phyloP scores from a whole-genome alignment of 2,113 vertebrate genomes.

The Manacus vitellinus region DNA sequence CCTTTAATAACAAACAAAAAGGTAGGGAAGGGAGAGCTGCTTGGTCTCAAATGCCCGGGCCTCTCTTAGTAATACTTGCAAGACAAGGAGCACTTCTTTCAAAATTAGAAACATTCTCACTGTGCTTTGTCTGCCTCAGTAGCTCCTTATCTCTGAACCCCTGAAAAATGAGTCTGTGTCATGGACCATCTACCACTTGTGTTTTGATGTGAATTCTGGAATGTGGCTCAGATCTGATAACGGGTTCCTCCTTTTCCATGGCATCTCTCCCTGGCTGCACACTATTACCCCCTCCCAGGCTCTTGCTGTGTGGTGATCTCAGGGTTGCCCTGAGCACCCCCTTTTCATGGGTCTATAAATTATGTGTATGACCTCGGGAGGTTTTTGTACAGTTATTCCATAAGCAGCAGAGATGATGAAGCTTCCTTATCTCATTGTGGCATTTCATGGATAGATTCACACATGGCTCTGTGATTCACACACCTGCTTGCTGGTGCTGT shows the following conservation, averaged over 20 bases:
- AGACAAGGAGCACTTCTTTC: not conserved
- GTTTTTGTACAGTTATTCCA: not conserved
- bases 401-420: not conserved
- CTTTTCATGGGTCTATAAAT: not conserved
- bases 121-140: not conserved
- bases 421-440: not conserved
- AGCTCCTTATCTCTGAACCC: not conserved
- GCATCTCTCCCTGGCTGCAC: not conserved
- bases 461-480: rapidly evolving
- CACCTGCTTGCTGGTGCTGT: not conserved
- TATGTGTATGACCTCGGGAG: not conserved
- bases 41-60: not conserved
- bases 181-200: not conserved
- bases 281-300: not conserved
- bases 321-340: not conserved
- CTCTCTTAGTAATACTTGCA: not conserved
- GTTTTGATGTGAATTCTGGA: not conserved
- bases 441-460: not conserved
- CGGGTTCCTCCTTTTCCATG: not conserved
- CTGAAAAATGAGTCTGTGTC: not conserved
- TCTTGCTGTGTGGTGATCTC: not conserved
- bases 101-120: not conserved
- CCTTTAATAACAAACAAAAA: not conserved
- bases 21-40: not conserved
- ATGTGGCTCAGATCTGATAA: not conserved